A percentile compares a stretch with the other conserved stretches of the same genome.
phyloP scores from a whole-genome alignment of 2,113 vertebrate genomes.

The Brachyhypopomus gauderio region DNA sequence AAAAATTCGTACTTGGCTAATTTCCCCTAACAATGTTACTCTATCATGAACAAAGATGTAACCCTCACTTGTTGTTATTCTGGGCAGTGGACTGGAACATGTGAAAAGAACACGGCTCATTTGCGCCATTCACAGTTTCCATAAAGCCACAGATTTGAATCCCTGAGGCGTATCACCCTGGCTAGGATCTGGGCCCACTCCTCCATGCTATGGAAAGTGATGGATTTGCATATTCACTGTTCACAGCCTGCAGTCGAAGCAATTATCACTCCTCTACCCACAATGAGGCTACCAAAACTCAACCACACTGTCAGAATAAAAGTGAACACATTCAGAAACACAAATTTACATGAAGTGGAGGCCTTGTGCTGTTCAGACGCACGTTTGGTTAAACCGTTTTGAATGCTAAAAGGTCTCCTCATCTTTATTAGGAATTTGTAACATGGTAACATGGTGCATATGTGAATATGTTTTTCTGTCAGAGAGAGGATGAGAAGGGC shows the following conservation, averaged over 20 bases:
- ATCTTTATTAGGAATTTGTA: conserved; percentile 7
- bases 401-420: not conserved
- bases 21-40: too few relatives aligned
- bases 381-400: not conserved
- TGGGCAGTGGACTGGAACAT: not conserved
- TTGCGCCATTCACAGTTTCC: not conserved
- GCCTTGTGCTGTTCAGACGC: not conserved
- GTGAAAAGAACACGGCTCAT: not conserved
- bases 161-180: not conserved
- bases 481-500: not conserved
- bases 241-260: not conserved
- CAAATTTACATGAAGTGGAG: conserved; percentile 13
- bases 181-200: not conserved
- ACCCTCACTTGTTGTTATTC: not conserved
- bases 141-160: conserved; percentile 48
- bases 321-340: not conserved
- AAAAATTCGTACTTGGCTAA: too few relatives aligned
- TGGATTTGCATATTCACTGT: conserved; percentile 48
- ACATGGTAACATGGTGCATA: not conserved
- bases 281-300: conserved; percentile 37
- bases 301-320: conserved; percentile 38
- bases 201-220: conserved; percentile 48
- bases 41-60: not conserved
- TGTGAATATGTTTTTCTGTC: not conserved
- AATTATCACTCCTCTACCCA: conserved; percentile 23